phyloP scores from a whole-genome alignment of 2,888 invertebrate genomes.

The Cordilura impudica region DNA sequence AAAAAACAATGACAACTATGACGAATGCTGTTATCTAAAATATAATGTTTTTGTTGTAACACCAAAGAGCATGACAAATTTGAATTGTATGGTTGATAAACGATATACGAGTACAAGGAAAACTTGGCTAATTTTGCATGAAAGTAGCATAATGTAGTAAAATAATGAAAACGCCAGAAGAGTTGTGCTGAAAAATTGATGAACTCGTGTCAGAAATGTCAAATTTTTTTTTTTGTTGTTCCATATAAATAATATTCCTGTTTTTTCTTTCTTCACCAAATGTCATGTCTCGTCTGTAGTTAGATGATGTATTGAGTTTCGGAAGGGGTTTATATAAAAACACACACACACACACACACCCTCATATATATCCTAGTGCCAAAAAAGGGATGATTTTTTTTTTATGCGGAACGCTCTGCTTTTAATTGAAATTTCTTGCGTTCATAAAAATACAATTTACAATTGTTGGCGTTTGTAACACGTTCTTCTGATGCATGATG shows the following conservation, averaged over 20 bases:
- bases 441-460: neutral
- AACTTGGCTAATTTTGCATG: conserved; percentile 6
- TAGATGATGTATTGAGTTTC: neutral
- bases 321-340: too few relatives aligned
- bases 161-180: neutral
- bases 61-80: conserved; percentile 68
- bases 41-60: conserved; percentile 16
- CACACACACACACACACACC: too few relatives aligned
- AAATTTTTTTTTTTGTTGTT: conserved; percentile 26
- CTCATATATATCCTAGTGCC: neutral
- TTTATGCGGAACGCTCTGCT: neutral
- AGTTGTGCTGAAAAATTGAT: conserved; percentile 66
- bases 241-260: neutral
- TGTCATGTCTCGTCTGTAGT: neutral
- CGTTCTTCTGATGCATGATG: neutral
- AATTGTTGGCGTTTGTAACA: conserved; percentile 17
- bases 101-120: too few relatives aligned
- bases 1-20: conserved; percentile 44
- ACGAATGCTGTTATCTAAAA: conserved; percentile 34
- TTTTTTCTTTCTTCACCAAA: neutral
- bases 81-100: conserved; percentile 67
- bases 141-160: conserved; percentile 7
- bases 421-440: conserved; percentile 5
- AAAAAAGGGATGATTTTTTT: neutral
- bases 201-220: conserved; percentile 69